These are phyloP conservation scores for Sebastes reedi DNA, from an alignment of 2,797 vertebrate species.

Conservation along the genomic window DNA sequence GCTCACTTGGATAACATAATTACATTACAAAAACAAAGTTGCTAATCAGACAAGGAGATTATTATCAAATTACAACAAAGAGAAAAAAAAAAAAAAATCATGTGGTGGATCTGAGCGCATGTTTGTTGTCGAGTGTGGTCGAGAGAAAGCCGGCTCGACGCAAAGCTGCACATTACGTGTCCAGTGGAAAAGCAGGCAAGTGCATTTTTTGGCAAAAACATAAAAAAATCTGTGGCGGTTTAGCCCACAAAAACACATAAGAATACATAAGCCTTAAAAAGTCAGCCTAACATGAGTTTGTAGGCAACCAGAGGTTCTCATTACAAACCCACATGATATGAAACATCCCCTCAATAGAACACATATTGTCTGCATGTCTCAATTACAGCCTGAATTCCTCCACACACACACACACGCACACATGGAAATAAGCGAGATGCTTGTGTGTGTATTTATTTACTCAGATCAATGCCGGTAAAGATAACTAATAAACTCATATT, in stretches of 20 bases:
- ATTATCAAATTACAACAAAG: conserved; percentile 49
- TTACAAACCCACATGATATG: conserved; percentile 72
- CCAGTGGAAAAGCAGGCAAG: conserved; percentile 49
- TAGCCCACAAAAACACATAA: conserved; percentile 40
- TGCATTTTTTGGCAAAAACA: conserved; percentile 52
- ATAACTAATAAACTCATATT: neutral
- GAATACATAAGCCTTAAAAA: conserved; percentile 49
- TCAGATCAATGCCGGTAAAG: conserved; percentile 10
- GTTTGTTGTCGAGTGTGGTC: conserved; percentile 10
- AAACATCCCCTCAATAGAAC: conserved; percentile 72
- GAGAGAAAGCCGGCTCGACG: neutral
- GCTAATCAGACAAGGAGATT: conserved; percentile 53
- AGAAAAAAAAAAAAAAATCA: neutral
- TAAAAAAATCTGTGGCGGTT: conserved; percentile 35
- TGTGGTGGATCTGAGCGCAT: neutral
- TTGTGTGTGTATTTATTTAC: conserved; percentile 17
- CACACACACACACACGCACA: conserved; percentile 9
- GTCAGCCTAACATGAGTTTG: conserved; percentile 41
- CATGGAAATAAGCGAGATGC: neutral
- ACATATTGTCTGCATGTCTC: conserved; percentile 69
- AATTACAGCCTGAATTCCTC: conserved; percentile 65
- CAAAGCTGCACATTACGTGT: conserved; percentile 25
- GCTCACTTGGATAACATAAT: conserved; percentile 64
- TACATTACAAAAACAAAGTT: conserved; percentile 57
- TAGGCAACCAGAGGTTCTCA: conserved; percentile 58